Evolutionary conservation across 2,113 vertebrate genomes (phyloP).

Genomic region (Syngnathus scovelli): DNA sequence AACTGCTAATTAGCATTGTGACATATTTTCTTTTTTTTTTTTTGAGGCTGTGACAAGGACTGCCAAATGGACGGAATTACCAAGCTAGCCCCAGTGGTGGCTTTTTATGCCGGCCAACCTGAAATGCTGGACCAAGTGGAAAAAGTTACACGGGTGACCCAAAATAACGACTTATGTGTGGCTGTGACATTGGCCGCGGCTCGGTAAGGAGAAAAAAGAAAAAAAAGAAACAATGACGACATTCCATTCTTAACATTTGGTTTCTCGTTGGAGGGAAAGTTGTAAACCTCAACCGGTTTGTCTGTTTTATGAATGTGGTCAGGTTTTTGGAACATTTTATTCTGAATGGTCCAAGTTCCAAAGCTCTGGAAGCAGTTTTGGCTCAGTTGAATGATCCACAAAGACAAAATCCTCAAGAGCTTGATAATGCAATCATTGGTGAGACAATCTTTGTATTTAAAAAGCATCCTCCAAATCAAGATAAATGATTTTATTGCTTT

Average conservation of each 20-base stretch:
- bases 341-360: slow-evolving; percentile 53
- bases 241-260: background rate
- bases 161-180: slow-evolving; percentile 62
- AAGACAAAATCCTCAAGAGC: slow-evolving; percentile 60
- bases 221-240: background rate
- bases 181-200: slow-evolving; percentile 61
- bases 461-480: background rate
- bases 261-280: background rate
- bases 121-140: slow-evolving; percentile 67
- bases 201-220: slow-evolving; percentile 27
- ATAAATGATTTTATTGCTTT: background rate
- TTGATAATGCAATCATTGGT: slow-evolving; percentile 59
- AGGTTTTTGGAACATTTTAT: slow-evolving; percentile 66
- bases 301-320: background rate
- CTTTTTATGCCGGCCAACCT: slow-evolving; percentile 53
- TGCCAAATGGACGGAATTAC: slow-evolving; percentile 64
- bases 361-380: slow-evolving; percentile 51
- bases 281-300: background rate
- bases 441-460: background rate
- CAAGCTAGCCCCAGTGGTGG: slow-evolving; percentile 61
- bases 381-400: slow-evolving; percentile 48
- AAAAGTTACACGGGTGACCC: slow-evolving; percentile 50
- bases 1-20: background rate
- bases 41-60: slow-evolving; percentile 53
- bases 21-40: background rate